Evolutionary conservation across 2,888 invertebrate genomes (phyloP).

Genomic region (Eretmocerus hayati): DNA sequence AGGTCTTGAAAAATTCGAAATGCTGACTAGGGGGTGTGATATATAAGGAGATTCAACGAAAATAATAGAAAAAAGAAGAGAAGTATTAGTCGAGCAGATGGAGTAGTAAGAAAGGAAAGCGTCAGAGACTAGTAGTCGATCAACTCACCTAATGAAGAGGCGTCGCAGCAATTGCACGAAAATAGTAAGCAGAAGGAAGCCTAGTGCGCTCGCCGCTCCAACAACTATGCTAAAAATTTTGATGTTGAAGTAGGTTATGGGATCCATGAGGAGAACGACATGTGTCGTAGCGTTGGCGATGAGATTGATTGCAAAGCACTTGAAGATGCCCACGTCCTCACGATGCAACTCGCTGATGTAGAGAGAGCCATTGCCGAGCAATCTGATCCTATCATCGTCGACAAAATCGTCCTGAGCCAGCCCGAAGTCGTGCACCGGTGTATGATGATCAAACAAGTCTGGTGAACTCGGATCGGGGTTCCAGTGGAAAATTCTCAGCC

Average conservation of each 20-base stretch:
- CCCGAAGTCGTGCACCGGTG: constrained; percentile 54
- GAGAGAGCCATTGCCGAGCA: constrained; percentile 73
- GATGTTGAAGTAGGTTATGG: constrained; percentile 74
- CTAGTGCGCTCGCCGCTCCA: constrained; percentile 72
- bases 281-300: constrained; percentile 70
- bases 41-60: too few relatives aligned
- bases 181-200: constrained; percentile 73
- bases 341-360: constrained; percentile 64
- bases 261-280: constrained; percentile 76
- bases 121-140: too few relatives aligned
- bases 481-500: constrained; percentile 66
- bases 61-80: neutral
- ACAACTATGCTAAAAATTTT: constrained; percentile 77
- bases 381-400: constrained; percentile 53
- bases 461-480: constrained; percentile 64
- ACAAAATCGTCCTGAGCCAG: constrained; percentile 37
- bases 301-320: constrained; percentile 79
- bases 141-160: constrained; percentile 64
- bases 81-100: too few relatives aligned
- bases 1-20: too few relatives aligned
- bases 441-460: constrained; percentile 62
- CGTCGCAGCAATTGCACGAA: constrained; percentile 69
- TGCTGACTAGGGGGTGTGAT: too few relatives aligned
- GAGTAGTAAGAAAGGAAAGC: too few relatives aligned
- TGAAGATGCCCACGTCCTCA: constrained; percentile 78